Percentiles rank a stretch among this genome's conserved stretches.
These are phyloP conservation scores for Ophthalmolycus amberensis DNA, from an alignment of 2,113 vertebrate species.

Conservation along the genomic window DNA sequence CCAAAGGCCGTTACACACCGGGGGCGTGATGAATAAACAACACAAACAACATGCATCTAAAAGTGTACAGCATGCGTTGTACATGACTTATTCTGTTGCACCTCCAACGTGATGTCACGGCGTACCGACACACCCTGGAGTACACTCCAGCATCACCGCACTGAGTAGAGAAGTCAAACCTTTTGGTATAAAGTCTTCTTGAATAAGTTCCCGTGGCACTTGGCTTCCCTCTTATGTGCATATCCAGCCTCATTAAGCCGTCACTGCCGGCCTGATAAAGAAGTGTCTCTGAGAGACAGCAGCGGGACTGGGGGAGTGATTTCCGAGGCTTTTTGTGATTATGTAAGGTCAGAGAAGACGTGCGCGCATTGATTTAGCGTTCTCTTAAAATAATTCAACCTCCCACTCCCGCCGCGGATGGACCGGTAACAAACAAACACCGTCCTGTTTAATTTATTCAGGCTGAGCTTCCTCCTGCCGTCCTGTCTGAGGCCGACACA, in stretches of 20 bases:
- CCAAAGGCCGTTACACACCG: no score
- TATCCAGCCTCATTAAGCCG: background rate
- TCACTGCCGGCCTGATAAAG: background rate
- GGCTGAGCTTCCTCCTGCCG: constrained; percentile 18
- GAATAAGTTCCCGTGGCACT: background rate
- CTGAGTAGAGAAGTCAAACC: background rate
- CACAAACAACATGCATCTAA: background rate
- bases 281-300: constrained; percentile 10
- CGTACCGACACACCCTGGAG: background rate
- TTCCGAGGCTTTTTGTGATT: background rate
- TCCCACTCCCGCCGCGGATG: background rate
- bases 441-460: constrained; percentile 42
- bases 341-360: constrained; percentile 1
- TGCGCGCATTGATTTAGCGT: background rate
- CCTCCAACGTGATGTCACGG: background rate
- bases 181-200: background rate
- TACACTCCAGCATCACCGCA: background rate
- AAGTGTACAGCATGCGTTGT: background rate
- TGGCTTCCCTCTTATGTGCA: background rate
- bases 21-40: no score
- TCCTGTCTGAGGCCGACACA: constrained; percentile 25
- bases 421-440: constrained; percentile 27
- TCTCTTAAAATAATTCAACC: background rate
- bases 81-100: background rate
- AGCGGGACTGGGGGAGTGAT: constrained; percentile 6